Percentiles rank a stretch among this genome's conserved stretches.
Conservation (phyloP, 1,140 invertebrate species). For the Drosophila pallidifrons region DNA sequence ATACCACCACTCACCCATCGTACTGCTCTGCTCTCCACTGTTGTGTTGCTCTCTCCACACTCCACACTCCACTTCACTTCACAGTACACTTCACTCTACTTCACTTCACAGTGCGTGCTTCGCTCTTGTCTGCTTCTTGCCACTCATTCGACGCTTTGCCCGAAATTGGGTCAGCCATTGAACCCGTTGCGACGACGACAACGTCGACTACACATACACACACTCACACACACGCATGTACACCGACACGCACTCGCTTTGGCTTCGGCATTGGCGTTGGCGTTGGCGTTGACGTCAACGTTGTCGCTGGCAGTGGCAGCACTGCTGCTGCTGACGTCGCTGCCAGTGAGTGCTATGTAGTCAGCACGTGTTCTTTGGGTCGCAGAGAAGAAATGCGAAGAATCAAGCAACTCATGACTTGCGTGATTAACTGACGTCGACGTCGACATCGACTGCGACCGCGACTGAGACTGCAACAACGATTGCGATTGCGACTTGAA, state of each 20-base stretch:
- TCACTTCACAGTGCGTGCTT: conserved; percentile 44
- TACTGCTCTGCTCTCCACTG: neutral
- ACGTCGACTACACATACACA: conserved; percentile 1
- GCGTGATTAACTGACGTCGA: conserved; percentile 15
- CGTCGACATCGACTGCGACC: neutral
- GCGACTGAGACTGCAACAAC: neutral
- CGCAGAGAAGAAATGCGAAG: conserved; percentile 19
- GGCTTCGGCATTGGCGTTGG: conserved; percentile 4
- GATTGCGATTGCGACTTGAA: conserved; percentile 1
- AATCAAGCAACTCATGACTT: conserved; percentile 19
- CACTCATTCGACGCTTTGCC: conserved; percentile 57
- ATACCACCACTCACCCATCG: neutral
- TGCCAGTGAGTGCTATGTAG: conserved; percentile 9
- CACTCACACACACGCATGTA: conserved; percentile 1
- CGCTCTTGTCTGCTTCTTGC: conserved; percentile 45
- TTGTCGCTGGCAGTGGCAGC: conserved; percentile 15
- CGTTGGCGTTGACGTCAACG: conserved; percentile 9
- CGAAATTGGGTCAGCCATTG: conserved; percentile 83
- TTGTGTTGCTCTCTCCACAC: neutral
- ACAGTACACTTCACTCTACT: conserved; percentile 37
- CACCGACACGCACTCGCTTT: conserved; percentile 20
- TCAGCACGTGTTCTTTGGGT: conserved; percentile 69
- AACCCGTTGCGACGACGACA: conserved; percentile 74
- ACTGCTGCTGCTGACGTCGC: conserved; percentile 8
- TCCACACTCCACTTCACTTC: conserved; percentile 19